Evolutionary conservation across 2,888 invertebrate species (phyloP), one percentile per base, ranked within the genome.

Genomic region (Thymelicus lineola): DNA sequence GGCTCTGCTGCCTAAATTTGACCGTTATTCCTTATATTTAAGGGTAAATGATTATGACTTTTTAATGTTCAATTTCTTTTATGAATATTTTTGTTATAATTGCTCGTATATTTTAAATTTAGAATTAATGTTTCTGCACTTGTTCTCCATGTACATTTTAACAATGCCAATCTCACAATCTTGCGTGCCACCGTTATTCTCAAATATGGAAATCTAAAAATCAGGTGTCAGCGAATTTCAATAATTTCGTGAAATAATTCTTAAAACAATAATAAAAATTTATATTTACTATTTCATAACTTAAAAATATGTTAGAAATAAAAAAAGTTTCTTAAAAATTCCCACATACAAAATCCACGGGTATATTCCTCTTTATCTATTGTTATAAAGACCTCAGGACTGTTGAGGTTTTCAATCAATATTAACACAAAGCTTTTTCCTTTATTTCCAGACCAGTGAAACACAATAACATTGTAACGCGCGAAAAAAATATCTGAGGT

Each of bases 341-440:
- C 53, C 60, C 53, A 35, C 28, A 28, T 35, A 28, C 50, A n/a
- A 17, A 45, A 35, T 35, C 15, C 14, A 53, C 15, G 20, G 36
- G 57, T 55, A 63, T 48, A 69, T 69, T 69, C 58, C 62, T 35
- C 36, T 42, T 63, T 69, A 58, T 62, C 68, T 63, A 57, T 69
- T 63, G 62, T 69, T 69, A 63, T 69, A 36, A 63, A 38, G 55
- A 48, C 62, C 57, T 63, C 62, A 48, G 62, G 58, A 63, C 57
- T 69, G 68, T 69, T 69, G 62, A 60, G 66, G 60, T 63, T 69
- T 68, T 58, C 48, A 69, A 69, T 69, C 68, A 69, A 69, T 69
- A 63, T 35, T 63, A 63, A 42, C 68, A 63, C 62, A 69, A 69
- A 63, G 63, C 36, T 63, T 63, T 64, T 64, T 28, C 57, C 45